These are phyloP conservation scores for Prionailurus bengalensis DNA, from an alignment of 2,113 vertebrate species.

Conservation along the genomic window DNA sequence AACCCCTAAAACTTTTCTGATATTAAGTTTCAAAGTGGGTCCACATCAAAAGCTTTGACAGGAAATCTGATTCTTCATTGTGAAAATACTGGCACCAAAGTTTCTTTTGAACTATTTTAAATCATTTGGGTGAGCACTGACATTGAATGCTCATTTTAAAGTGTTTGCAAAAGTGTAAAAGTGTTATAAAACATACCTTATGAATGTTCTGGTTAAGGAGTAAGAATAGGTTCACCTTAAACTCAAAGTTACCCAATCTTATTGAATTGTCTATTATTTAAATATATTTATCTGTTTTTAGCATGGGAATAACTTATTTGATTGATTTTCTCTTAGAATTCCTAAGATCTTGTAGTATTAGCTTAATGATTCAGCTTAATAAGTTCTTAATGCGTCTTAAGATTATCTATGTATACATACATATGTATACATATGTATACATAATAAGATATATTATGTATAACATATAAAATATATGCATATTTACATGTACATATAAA, in stretches of 20 bases:
- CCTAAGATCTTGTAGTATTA: neutral
- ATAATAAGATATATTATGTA: neutral
- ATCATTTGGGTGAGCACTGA: neutral
- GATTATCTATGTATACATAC: neutral
- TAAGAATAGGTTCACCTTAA: neutral
- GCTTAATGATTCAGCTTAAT: neutral
- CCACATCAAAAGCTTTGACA: neutral
- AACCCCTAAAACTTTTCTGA: neutral
- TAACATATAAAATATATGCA: neutral
- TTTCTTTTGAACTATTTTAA: constrained; percentile 10
- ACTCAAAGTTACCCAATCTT: constrained; percentile 20
- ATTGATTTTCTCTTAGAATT: constrained; percentile 40
- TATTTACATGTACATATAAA: neutral
- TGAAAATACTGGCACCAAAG: neutral
- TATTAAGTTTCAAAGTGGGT: neutral
- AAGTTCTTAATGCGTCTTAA: neutral
- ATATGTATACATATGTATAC: no score
- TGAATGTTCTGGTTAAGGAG: neutral
- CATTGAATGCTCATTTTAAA: neutral
- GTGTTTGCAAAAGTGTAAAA: constrained; percentile 7
- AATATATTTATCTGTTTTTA: constrained; percentile 18
- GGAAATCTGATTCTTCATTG: neutral
- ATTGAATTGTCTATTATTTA: neutral
- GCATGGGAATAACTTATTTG: neutral
- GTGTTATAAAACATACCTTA: neutral